Conservation (phyloP, 2,888 invertebrate species). For the Sceliomorpha sp. region DNA sequence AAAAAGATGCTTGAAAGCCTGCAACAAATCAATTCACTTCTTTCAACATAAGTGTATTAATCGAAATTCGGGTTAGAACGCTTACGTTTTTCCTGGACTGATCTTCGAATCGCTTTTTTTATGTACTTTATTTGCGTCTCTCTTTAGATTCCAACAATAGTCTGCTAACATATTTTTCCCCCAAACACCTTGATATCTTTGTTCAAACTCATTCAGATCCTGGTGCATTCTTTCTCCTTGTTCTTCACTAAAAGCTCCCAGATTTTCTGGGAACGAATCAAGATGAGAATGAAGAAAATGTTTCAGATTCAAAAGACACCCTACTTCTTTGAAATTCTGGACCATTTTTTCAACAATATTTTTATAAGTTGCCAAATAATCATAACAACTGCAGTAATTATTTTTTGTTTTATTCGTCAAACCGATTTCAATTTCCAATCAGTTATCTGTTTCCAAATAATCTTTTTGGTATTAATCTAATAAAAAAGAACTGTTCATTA, state of each 20-base stretch:
- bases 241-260: conserved; percentile 67
- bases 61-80: conserved; percentile 1
- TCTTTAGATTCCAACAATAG: background rate
- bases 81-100: background rate
- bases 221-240: conserved; percentile 71
- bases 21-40: conserved; percentile 2
- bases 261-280: conserved; percentile 71
- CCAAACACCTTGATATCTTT: conserved; percentile 64
- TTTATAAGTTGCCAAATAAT: too few relatives aligned
- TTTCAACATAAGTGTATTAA: conserved; percentile 1
- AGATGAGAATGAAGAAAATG: too few relatives aligned
- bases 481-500: too few relatives aligned
- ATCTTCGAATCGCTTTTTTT: conserved; percentile 1
- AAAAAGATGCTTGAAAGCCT: background rate
- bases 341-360: conserved; percentile 58
- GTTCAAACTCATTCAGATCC: conserved; percentile 68
- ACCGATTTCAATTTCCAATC: too few relatives aligned
- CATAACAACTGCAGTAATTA: too few relatives aligned
- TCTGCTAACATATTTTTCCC: conserved; percentile 3
- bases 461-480: too few relatives aligned
- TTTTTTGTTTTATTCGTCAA: too few relatives aligned
- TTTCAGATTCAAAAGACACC: conserved; percentile 4
- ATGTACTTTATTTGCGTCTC: conserved; percentile 1
- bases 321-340: conserved; percentile 31
- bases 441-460: too few relatives aligned